Conservation (phyloP, 2,888 invertebrate species). For the Perizoma affinitatum region DNA sequence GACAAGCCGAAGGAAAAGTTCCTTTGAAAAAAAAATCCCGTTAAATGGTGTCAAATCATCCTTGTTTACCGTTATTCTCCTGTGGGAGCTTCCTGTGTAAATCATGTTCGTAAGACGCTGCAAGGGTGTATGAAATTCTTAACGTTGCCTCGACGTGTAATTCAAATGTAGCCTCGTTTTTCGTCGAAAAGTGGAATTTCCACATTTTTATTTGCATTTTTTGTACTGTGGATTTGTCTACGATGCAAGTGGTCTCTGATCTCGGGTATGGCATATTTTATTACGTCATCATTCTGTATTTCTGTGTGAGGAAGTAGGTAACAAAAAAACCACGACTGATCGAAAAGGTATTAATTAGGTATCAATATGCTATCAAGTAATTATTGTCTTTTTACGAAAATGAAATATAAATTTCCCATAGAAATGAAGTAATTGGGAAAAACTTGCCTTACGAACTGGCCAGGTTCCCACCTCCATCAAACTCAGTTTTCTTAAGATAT, state of each 20-base stretch:
- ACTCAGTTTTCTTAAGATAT: too few species aligned
- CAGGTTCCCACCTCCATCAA: too few species aligned
- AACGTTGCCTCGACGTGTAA: slow-evolving; percentile 47
- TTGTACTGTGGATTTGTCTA: slow-evolving; percentile 28
- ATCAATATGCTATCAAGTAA: too few species aligned
- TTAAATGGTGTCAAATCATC: slow-evolving; percentile 67
- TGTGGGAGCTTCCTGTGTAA: slow-evolving; percentile 51
- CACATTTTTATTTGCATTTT: slow-evolving; percentile 36
- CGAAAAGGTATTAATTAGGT: too few species aligned
- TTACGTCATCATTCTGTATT: slow-evolving; percentile 5
- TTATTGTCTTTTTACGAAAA: too few species aligned
- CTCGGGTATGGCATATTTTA: slow-evolving; percentile 20
- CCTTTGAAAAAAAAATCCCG: slow-evolving; percentile 47
- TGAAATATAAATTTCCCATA: too few species aligned
- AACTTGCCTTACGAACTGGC: too few species aligned
- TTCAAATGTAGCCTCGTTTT: slow-evolving; percentile 49
- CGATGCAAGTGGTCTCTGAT: slow-evolving; percentile 16
- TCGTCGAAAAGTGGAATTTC: slow-evolving; percentile 47
- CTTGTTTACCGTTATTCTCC: slow-evolving; percentile 57
- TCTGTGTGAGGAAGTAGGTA: too few species aligned
- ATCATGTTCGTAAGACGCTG: slow-evolving; percentile 59
- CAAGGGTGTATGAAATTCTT: slow-evolving; percentile 42
- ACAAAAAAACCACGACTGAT: too few species aligned
- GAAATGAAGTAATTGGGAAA: too few species aligned
- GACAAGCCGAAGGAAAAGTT: slow-evolving; percentile 42